Conservation (phyloP, 1,140 invertebrate genomes). For the Hydropsyche tenuis region DNA sequence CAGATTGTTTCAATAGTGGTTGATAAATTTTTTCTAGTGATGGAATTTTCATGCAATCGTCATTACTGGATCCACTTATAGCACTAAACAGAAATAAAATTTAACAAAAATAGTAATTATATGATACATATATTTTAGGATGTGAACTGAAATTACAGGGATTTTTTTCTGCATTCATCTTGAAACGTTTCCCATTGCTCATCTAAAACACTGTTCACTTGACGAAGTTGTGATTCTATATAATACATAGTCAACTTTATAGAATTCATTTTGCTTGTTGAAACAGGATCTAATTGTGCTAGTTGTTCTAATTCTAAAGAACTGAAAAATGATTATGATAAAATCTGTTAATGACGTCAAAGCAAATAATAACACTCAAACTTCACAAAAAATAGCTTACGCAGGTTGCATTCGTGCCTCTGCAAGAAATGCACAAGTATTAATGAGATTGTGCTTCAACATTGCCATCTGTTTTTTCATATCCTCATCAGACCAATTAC, state of each 20-base stretch:
- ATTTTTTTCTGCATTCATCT: conserved; percentile 60
- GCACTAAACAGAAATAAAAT: conserved; percentile 36
- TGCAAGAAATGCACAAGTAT: conserved; percentile 69
- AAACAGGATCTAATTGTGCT: conserved; percentile 65
- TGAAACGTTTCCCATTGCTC: conserved; percentile 67
- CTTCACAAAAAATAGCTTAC: conserved; percentile 54
- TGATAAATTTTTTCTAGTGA: conserved; percentile 73
- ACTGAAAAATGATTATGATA: too few species aligned
- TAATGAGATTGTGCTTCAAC: conserved; percentile 66
- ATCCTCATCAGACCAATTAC: conserved; percentile 58
- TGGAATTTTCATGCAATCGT: conserved; percentile 62
- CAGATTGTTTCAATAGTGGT: conserved; percentile 68
- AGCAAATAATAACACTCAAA: too few species aligned
- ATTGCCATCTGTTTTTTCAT: conserved; percentile 54
- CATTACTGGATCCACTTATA: conserved; percentile 43
- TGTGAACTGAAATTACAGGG: conserved; percentile 51
- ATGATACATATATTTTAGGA: neutral
- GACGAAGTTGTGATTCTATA: conserved; percentile 67
- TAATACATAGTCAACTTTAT: conserved; percentile 67
- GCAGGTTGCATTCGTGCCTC: conserved; percentile 68
- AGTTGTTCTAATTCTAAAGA: conserved; percentile 60
- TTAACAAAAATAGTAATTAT: neutral
- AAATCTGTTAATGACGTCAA: too few species aligned
- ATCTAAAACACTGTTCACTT: conserved; percentile 66
- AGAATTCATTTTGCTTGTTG: conserved; percentile 62